These are phyloP conservation scores for Ploceus nigricollis DNA, from an alignment of 2,113 vertebrate genomes.

Conservation along the genomic window DNA sequence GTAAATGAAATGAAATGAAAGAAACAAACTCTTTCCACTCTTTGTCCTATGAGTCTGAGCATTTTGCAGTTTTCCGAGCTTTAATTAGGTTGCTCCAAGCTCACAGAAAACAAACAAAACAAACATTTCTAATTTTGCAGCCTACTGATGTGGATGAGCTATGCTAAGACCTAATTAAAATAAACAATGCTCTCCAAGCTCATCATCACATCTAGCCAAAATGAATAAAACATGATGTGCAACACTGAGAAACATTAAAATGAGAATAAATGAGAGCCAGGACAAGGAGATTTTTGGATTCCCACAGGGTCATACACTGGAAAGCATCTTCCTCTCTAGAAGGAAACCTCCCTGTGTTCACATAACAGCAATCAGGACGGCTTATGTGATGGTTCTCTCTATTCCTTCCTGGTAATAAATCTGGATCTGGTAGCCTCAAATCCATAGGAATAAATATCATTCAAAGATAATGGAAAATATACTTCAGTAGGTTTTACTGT, in stretches of 20 bases:
- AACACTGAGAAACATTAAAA: neutral
- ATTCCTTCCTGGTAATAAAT: neutral
- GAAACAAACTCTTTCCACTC: neutral
- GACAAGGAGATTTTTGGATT: neutral
- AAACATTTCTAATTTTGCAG: constrained; percentile 11
- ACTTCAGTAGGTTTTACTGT: neutral
- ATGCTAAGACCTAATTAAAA: neutral
- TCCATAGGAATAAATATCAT: neutral
- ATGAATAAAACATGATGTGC: neutral
- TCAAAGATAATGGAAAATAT: neutral
- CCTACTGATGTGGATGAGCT: neutral
- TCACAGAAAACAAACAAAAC: neutral
- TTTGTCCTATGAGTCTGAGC: neutral
- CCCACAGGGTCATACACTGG: fast-evolving
- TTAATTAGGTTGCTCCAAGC: neutral
- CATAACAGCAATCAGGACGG: neutral
- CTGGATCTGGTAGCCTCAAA: neutral
- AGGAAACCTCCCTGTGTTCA: neutral
- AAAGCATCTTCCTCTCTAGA: neutral
- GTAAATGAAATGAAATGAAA: neutral
- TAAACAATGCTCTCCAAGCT: neutral
- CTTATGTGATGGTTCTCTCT: neutral
- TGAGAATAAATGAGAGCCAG: neutral
- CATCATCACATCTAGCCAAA: neutral
- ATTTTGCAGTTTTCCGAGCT: neutral